Evolutionary conservation across 2,113 vertebrate genomes (phyloP).

Genomic region (Datnioides undecimradiatus): DNA sequence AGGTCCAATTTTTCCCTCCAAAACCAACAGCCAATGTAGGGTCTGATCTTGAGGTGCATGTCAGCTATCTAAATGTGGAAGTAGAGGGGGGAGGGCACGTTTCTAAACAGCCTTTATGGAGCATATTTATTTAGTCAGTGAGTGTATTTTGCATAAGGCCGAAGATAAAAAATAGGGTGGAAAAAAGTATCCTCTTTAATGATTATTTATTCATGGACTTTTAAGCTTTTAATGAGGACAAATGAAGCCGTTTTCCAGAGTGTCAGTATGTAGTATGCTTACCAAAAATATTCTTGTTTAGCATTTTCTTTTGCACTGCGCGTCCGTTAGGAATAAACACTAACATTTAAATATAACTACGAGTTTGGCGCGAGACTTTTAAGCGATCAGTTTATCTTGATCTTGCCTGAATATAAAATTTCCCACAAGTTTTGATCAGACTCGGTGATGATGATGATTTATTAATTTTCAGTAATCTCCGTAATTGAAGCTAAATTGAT

Average conservation of each 20-base stretch:
- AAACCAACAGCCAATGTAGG: constrained; percentile 68
- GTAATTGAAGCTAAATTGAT: constrained; percentile 32
- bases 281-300: constrained; percentile 85
- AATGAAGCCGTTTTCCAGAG: constrained; percentile 85
- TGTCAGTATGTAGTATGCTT: constrained; percentile 85
- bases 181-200: constrained; percentile 78
- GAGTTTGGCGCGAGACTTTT: constrained; percentile 68
- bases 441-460: constrained; percentile 43
- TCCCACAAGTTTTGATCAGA: constrained; percentile 67
- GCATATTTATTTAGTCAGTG: constrained; percentile 79
- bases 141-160: constrained; percentile 77
- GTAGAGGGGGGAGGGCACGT: constrained; percentile 59
- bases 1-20: constrained; percentile 78
- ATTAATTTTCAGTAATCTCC: constrained; percentile 53
- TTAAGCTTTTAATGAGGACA: constrained; percentile 90
- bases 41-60: constrained; percentile 74
- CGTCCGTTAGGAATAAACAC: constrained; percentile 82
- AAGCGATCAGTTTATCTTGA: constrained; percentile 70
- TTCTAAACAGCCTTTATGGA: constrained; percentile 80
- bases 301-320: constrained; percentile 74
- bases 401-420: constrained; percentile 66
- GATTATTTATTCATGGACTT: constrained; percentile 88
- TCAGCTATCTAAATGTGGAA: constrained; percentile 76
- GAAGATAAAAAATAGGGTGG: constrained; percentile 53
- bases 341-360: constrained; percentile 78